Conservation (phyloP, 2,797 vertebrate species). For the Antrozous pallidus region DNA sequence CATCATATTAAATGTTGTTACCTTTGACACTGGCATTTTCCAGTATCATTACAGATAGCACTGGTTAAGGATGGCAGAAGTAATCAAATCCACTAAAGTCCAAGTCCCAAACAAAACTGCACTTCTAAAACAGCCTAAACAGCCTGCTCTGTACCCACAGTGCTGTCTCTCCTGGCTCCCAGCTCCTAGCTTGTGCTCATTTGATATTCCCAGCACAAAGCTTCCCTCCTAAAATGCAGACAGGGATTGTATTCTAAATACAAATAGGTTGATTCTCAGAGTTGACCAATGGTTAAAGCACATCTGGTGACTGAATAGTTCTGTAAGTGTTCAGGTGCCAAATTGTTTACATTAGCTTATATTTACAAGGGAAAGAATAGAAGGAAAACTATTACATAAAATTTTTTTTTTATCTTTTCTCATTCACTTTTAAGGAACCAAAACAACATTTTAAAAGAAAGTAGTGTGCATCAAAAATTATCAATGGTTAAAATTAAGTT, state of each 20-base stretch:
- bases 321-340: background rate
- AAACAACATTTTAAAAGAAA: conserved; percentile 39
- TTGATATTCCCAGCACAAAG: background rate
- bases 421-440: conserved; percentile 20
- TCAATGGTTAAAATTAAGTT: background rate
- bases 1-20: conserved; percentile 55
- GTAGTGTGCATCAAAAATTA: background rate
- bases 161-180: background rate
- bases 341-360: background rate
- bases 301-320: background rate
- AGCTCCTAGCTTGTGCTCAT: background rate
- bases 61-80: conserved; percentile 10
- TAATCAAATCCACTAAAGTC: conserved; percentile 27
- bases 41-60: conserved; percentile 5
- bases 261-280: background rate
- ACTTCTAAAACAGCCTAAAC: conserved; percentile 33
- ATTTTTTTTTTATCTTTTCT: background rate
- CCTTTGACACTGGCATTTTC: conserved; percentile 54
- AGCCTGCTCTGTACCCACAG: background rate
- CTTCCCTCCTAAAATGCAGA: background rate
- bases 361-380: background rate
- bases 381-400: background rate
- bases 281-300: background rate
- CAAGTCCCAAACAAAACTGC: background rate
- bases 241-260: background rate